These are phyloP conservation scores for Hephaestus fuliginosus DNA, from an alignment of 2,797 vertebrate species.

Conservation along the genomic window DNA sequence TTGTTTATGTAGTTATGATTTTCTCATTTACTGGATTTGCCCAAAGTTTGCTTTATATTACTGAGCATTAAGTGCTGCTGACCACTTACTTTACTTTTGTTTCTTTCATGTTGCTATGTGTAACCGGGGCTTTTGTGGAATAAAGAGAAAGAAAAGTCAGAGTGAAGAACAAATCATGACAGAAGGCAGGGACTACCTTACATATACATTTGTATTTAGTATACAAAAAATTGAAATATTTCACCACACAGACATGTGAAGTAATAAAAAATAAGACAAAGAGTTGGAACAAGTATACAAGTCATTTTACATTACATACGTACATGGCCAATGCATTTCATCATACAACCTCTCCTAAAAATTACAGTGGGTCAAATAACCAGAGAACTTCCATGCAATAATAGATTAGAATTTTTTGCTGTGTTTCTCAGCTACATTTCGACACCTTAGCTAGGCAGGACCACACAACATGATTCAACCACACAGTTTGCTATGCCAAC, in stretches of 20 bases:
- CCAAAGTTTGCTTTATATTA: too few species aligned
- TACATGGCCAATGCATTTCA: constrained; percentile 82
- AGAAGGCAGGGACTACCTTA: constrained; percentile 59
- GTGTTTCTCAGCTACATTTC: constrained; percentile 77
- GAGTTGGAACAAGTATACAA: constrained; percentile 83
- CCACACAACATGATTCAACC: constrained; percentile 79
- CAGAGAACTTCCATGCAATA: constrained; percentile 85
- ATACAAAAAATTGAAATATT: constrained; percentile 85
- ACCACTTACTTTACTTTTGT: neutral
- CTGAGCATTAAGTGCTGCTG: too few species aligned
- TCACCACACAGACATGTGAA: constrained; percentile 85
- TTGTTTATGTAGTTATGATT: neutral
- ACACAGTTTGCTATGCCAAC: constrained; percentile 82
- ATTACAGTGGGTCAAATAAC: constrained; percentile 80
- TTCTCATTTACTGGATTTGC: neutral
- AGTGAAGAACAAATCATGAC: constrained; percentile 43
- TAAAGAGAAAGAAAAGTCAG: neutral
- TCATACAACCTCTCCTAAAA: constrained; percentile 79
- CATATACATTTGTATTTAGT: constrained; percentile 87
- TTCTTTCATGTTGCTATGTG: neutral
- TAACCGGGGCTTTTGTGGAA: neutral
- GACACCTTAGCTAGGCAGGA: constrained; percentile 81
- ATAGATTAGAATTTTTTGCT: constrained; percentile 70
- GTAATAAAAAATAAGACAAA: constrained; percentile 85
- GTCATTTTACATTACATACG: constrained; percentile 84